Conservation (phyloP, 2,113 vertebrate genomes). For the Butorides virescens region DNA sequence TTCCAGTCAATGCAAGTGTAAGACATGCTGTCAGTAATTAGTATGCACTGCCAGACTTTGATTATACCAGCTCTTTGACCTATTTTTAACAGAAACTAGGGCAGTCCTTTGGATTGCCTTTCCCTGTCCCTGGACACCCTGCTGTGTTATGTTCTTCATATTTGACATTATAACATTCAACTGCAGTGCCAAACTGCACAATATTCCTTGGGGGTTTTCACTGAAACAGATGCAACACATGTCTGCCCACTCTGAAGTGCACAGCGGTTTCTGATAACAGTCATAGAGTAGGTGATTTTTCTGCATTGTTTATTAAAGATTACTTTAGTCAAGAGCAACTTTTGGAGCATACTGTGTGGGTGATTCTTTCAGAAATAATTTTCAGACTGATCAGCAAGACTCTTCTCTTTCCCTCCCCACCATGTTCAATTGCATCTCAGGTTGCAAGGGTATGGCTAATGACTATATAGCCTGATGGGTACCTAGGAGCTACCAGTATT, state of each 20-base stretch:
- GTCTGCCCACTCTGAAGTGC: slow-evolving; percentile 24
- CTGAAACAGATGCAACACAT: slow-evolving; percentile 59
- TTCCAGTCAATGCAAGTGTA: background rate
- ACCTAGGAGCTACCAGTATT: background rate
- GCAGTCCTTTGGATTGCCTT: slow-evolving; percentile 72
- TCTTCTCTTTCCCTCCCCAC: background rate
- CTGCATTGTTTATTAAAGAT: background rate
- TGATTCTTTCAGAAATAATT: background rate
- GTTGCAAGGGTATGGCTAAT: background rate
- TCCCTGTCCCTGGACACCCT: slow-evolving; percentile 69
- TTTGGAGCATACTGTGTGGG: background rate
- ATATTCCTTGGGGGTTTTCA: slow-evolving; percentile 39
- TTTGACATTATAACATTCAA: slow-evolving; percentile 64
- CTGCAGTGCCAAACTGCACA: slow-evolving; percentile 19
- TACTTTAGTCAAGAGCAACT: background rate
- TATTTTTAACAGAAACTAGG: slow-evolving; percentile 83
- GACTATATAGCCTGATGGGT: background rate
- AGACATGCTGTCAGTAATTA: slow-evolving; percentile 73
- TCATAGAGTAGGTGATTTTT: background rate
- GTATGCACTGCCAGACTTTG: slow-evolving; percentile 73
- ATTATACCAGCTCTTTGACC: slow-evolving; percentile 80
- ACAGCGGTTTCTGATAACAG: background rate
- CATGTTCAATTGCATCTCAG: background rate
- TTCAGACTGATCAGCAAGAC: background rate
- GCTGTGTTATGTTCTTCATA: slow-evolving; percentile 64